These are phyloP conservation scores for Deladenus siricidicola DNA, from an alignment of 2,888 invertebrate species.

Conservation along the genomic window DNA sequence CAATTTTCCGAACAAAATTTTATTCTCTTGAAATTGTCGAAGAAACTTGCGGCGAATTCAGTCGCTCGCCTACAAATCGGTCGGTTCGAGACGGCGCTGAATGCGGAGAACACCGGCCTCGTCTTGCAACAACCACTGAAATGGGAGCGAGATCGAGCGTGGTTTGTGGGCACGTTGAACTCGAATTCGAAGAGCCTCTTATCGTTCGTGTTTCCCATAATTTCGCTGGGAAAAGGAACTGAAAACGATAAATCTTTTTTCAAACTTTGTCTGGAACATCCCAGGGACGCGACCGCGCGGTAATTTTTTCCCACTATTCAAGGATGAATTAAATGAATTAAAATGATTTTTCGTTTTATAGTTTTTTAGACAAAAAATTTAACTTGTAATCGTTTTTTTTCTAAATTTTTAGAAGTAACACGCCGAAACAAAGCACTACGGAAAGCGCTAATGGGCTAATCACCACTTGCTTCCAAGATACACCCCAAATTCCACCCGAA, in stretches of 20 bases:
- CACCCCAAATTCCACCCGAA: conserved; percentile 16
- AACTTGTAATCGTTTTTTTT: conserved; percentile 1
- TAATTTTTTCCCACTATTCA: background rate
- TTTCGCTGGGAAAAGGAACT: conserved; percentile 24
- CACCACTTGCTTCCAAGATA: conserved; percentile 22
- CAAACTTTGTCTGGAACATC: conserved; percentile 21
- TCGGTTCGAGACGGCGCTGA: conserved; percentile 21
- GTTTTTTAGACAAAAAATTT: background rate
- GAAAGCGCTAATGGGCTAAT: background rate
- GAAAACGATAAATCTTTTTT: conserved; percentile 3
- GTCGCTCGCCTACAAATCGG: conserved; percentile 20
- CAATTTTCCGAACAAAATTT: conserved; percentile 22
- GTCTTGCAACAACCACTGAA: conserved; percentile 24
- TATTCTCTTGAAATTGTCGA: conserved; percentile 16
- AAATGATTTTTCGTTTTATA: background rate
- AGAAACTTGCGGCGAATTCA: conserved; percentile 13
- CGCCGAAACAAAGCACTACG: conserved; percentile 14
- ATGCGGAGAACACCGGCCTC: conserved; percentile 19
- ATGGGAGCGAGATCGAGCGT: conserved; percentile 27
- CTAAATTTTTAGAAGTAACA: conserved; percentile 30
- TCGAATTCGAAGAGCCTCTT: background rate
- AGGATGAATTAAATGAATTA: background rate
- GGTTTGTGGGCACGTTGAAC: conserved; percentile 23
- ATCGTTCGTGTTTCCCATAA: conserved; percentile 11
- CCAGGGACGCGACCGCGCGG: conserved; percentile 23